Evolutionary conservation across 2,113 vertebrate genomes (phyloP).

Genomic region (Podarcis cretensis): DNA sequence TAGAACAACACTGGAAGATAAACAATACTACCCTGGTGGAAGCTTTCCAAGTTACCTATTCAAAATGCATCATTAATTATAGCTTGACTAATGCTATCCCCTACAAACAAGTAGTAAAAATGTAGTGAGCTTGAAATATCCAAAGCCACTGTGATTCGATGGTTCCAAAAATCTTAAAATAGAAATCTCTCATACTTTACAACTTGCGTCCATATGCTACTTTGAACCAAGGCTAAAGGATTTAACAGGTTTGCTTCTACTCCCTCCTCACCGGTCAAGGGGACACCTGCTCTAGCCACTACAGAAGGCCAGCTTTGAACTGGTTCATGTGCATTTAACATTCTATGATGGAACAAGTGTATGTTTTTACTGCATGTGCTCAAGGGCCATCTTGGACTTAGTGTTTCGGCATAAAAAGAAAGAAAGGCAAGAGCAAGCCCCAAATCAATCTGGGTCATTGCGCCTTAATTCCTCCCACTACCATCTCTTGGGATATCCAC

Average conservation of each 20-base stretch:
- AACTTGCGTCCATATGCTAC: not conserved
- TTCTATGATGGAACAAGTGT: conserved; percentile 56
- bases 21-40: not conserved
- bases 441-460: conserved; percentile 34
- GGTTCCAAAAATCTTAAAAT: conserved; percentile 16
- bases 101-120: conserved; percentile 6
- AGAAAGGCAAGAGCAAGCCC: not conserved
- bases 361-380: conserved; percentile 53
- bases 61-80: conserved; percentile 41
- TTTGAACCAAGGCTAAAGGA: not conserved
- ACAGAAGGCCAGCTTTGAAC: conserved; percentile 35
- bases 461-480: conserved; percentile 64
- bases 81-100: conserved; percentile 55
- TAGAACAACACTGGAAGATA: conserved; percentile 55
- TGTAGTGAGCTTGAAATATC: conserved; percentile 27
- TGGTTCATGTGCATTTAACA: conserved; percentile 54
- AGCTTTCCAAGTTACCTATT: conserved; percentile 42
- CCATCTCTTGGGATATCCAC: conserved; percentile 61
- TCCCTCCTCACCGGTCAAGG: not conserved
- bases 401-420: not conserved
- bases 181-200: not conserved
- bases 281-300: not conserved
- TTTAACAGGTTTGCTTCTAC: not conserved
- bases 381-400: conserved; percentile 53
- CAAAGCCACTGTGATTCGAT: not conserved